Evolutionary conservation across 2,797 vertebrate species (phyloP).

Genomic region (Malurus splendens): DNA sequence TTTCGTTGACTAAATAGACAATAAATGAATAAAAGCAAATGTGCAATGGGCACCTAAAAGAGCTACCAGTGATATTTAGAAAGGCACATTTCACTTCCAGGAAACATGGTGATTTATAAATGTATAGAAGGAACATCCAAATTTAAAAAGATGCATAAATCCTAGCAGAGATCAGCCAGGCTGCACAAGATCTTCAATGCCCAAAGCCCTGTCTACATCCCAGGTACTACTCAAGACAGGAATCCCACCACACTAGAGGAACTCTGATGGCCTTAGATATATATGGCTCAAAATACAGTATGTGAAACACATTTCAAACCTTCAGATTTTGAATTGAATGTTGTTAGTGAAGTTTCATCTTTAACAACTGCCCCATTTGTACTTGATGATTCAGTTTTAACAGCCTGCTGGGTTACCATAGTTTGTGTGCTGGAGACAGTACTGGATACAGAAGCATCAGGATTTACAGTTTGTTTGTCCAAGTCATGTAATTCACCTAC

Average conservation of each 20-base stretch:
- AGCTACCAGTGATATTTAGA: background rate
- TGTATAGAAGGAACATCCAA: background rate
- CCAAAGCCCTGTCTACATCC: background rate
- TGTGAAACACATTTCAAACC: slow-evolving; percentile 73
- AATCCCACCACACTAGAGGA: slow-evolving; percentile 45
- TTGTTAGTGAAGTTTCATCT: slow-evolving; percentile 76
- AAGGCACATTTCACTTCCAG: background rate
- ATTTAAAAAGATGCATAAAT: background rate
- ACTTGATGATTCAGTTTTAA: slow-evolving; percentile 77
- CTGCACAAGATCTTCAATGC: background rate
- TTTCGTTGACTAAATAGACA: background rate
- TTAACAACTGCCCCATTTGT: slow-evolving; percentile 77
- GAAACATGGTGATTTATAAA: background rate
- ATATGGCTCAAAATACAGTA: slow-evolving; percentile 72
- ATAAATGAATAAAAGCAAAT: background rate
- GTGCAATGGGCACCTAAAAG: background rate
- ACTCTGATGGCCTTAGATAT: slow-evolving; percentile 57
- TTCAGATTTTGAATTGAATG: slow-evolving; percentile 76
- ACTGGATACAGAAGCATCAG: slow-evolving; percentile 68
- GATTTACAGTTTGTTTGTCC: slow-evolving; percentile 70
- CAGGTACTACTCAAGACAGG: slow-evolving; percentile 10
- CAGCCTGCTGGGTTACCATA: slow-evolving; percentile 74
- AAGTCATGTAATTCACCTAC: slow-evolving; percentile 72
- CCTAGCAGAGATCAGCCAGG: background rate
- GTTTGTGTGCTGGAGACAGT: slow-evolving; percentile 69